These are phyloP conservation scores for Phyllotis vaccarum DNA, from an alignment of 2,797 vertebrate genomes.

Conservation along the genomic window DNA sequence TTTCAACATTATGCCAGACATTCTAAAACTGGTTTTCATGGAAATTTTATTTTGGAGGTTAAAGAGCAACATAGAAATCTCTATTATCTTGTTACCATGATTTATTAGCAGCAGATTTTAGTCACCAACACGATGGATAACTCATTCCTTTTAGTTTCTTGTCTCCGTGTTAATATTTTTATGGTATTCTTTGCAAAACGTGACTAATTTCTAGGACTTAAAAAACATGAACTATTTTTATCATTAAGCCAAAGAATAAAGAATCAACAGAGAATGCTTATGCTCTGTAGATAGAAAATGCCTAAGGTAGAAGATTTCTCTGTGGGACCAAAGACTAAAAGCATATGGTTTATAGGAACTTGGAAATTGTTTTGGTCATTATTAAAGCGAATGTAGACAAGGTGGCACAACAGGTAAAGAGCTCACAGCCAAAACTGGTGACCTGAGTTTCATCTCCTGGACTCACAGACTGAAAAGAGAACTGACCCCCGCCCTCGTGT, in stretches of 20 bases:
- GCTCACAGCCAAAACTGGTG: background rate
- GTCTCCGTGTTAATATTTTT: background rate
- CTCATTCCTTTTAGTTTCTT: background rate
- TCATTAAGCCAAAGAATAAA: constrained; percentile 2
- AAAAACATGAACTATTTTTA: constrained; percentile 17
- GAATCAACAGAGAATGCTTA: background rate
- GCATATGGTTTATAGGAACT: background rate
- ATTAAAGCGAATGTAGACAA: background rate
- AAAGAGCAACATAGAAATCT: background rate
- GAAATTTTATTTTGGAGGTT: constrained; percentile 29
- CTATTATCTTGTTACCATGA: background rate
- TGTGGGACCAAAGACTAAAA: background rate
- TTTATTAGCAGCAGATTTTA: background rate
- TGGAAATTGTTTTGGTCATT: background rate
- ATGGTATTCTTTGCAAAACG: background rate
- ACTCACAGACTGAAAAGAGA: background rate
- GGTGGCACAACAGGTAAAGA: background rate
- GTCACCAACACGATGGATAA: background rate
- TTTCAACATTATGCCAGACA: background rate
- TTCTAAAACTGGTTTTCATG: constrained; percentile 37
- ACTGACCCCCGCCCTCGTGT: background rate
- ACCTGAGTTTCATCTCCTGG: background rate
- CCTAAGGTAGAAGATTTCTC: background rate
- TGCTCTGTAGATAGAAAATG: background rate
- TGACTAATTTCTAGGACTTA: background rate